phyloP scores from a whole-genome alignment of 2,888 invertebrate species.

The Salpingus planirostris region DNA sequence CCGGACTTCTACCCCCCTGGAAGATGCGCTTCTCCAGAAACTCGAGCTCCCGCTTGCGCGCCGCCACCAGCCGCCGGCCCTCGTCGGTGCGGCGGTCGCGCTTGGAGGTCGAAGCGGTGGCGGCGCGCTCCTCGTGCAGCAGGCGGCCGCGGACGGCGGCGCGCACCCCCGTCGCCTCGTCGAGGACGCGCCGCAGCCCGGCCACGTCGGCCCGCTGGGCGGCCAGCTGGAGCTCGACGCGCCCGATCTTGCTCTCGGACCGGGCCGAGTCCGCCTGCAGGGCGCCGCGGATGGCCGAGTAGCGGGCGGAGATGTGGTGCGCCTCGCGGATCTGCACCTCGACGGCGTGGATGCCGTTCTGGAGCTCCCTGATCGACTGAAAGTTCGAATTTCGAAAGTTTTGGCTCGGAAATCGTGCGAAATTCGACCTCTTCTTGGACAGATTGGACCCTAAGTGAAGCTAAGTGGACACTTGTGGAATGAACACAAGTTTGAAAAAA shows the following conservation, averaged over 20 bases:
- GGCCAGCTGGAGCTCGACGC: constrained; percentile 56
- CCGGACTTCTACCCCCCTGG: constrained; percentile 46
- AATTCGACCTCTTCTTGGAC: no score
- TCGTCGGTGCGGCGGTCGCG: constrained; percentile 55
- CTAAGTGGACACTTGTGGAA: no score
- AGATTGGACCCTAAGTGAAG: no score
- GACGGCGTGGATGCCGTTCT: constrained; percentile 73
- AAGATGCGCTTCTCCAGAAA: constrained; percentile 69
- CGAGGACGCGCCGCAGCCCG: constrained; percentile 60
- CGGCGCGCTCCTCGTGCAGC: constrained; percentile 59
- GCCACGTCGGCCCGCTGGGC: constrained; percentile 67
- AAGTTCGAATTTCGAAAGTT: constrained; percentile 15
- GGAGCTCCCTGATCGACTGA: constrained; percentile 58
- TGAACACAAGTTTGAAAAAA: no score
- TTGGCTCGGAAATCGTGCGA: not conserved
- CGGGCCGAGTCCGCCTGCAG: constrained; percentile 62
- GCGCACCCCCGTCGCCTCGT: constrained; percentile 65
- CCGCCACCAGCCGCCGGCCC: constrained; percentile 61
- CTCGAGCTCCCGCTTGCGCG: constrained; percentile 63
- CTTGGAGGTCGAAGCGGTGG: constrained; percentile 56
- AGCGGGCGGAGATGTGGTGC: constrained; percentile 68
- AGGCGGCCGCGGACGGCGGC: constrained; percentile 60
- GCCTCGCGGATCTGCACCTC: constrained; percentile 77
- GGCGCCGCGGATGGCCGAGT: constrained; percentile 60
- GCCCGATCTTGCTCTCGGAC: constrained; percentile 63